Evolutionary conservation across 2,797 vertebrate genomes (phyloP).

Genomic region (Hafferia zeledoni): DNA sequence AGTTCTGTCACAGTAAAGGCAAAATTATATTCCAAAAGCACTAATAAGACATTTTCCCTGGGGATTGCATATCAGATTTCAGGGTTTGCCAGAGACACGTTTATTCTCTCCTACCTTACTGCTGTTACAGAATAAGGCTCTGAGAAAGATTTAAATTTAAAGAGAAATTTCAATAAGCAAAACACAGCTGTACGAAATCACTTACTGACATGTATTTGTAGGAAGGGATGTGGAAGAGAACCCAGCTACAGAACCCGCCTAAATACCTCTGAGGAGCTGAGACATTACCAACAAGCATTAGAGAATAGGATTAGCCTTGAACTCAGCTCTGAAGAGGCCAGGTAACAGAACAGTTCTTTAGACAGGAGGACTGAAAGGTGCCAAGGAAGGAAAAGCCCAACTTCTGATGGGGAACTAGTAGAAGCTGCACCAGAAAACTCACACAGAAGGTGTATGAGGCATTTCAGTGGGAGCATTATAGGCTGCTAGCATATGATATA

Average conservation of each 20-base stretch:
- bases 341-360: background rate
- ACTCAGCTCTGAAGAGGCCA: background rate
- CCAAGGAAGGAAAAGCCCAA: background rate
- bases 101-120: background rate
- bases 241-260: background rate
- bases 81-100: background rate
- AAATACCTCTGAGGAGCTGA: background rate
- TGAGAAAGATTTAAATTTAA: background rate
- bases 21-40: background rate
- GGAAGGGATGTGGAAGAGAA: background rate
- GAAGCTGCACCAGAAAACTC: background rate
- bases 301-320: background rate
- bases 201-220: background rate
- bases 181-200: background rate
- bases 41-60: background rate
- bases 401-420: accelerated
- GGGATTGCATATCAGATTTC: background rate
- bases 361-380: background rate
- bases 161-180: background rate
- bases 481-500: background rate
- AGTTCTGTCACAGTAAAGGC: background rate
- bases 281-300: background rate
- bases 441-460: accelerated
- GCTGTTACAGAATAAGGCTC: background rate
- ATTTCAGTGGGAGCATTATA: background rate